phyloP scores from a whole-genome alignment of 1,140 invertebrate species.

The Camponotus floridanus region DNA sequence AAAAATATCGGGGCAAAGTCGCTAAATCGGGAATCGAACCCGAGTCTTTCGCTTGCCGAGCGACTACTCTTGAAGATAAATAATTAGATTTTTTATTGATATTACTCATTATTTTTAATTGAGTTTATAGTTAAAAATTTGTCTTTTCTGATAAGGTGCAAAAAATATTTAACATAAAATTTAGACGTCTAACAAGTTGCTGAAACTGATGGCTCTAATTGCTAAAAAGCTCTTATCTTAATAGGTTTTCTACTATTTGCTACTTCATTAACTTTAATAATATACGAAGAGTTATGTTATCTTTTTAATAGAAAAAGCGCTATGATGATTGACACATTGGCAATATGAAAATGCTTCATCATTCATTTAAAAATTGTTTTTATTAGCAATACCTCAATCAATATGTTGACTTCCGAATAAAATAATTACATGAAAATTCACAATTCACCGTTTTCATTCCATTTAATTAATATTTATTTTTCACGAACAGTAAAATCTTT shows the following conservation, averaged over 20 bases:
- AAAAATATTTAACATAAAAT: neutral
- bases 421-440: constrained; percentile 3
- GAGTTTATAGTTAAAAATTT: neutral
- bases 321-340: constrained; percentile 24
- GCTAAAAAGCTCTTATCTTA: constrained; percentile 4
- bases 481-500: neutral
- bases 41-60: no score
- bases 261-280: constrained; percentile 39
- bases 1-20: no score
- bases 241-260: constrained; percentile 18
- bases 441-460: neutral
- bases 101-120: neutral
- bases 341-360: neutral
- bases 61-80: no score
- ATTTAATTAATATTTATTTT: neutral
- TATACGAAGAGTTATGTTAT: neutral
- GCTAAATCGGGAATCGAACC: no score
- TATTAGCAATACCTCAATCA: neutral
- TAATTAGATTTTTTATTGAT: neutral
- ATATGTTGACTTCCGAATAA: neutral
- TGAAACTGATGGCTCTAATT: neutral
- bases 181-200: neutral
- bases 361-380: constrained; percentile 4
- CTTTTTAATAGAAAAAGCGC: neutral
- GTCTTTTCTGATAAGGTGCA: neutral